Evolutionary conservation across 1,140 invertebrate species (phyloP), one percentile per base, ranked within the genome.

Genomic region (Octopus sinensis): DNA sequence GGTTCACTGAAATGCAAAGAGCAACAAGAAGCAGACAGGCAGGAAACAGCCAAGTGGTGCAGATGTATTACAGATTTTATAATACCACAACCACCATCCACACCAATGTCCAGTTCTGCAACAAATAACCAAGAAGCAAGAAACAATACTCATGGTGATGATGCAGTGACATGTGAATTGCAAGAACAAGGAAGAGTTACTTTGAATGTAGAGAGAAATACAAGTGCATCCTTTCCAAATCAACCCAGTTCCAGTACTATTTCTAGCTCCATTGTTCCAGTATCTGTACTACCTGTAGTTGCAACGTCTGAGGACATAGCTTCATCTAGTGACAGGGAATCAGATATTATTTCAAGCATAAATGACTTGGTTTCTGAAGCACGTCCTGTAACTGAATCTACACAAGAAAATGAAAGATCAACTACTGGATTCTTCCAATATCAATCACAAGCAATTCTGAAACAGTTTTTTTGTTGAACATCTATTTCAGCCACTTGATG

Each of bases 311-410:
- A 76, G 30, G 0, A 76, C 75, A 76, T 1, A 76, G 23, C 43
- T 76, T 76, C 75, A 12, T 3, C 75, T 76, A 76, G 23, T 76
- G 23, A 76, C 75, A 76, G 75, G 10, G 75, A 76, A 76, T 76
- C 23, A 76, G 75, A 76, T 76, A 76, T 76, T 76, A 10, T 23
- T 76, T 76, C 30, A 43, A 2, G 30, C 30, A 43, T 43, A 43
- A 43, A 76, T 76, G 23, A 76, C 23, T 76, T 76, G 12, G 75
- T 76, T 76, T 4, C 75, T 76, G 1, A 76, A 76, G 1, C 75
- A 76, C 4, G 23, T 76, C 75, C 75, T 76, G 75, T 30, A 76
- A 76, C 10, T 76, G 1, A 76, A 76, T 4, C 75, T 76, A 76
- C 4, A 30, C 75, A 76, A 76, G 4, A 76, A 76, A 2, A 76